Conservation (phyloP, 2,113 vertebrate species). For the Meles meles region DNA sequence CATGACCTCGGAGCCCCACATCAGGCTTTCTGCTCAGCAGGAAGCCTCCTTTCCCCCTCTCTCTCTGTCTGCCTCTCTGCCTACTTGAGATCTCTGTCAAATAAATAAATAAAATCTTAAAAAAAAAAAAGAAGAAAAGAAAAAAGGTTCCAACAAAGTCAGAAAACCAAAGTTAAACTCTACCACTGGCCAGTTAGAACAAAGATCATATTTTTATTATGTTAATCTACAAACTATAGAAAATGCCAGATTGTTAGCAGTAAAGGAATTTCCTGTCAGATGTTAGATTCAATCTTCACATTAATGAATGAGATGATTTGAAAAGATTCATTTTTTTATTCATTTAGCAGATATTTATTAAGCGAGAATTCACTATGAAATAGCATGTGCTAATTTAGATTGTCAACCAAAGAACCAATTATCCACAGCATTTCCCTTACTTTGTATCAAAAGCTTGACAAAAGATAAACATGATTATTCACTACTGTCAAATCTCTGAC, state of each 20-base stretch:
- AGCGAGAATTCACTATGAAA: not conserved
- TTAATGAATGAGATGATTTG: not conserved
- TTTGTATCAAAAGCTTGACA: conserved; percentile 15
- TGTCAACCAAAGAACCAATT: conserved; percentile 20
- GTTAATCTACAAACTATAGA: not conserved
- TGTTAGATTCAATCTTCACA: not conserved
- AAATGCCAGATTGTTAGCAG: not conserved
- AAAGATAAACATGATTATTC: conserved; percentile 28
- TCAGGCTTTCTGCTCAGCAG: no score
- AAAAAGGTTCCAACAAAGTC: not conserved
- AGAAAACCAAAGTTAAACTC: not conserved
- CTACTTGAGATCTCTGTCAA: no score
- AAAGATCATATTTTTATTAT: not conserved
- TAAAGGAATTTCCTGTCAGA: not conserved
- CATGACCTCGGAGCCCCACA: no score
- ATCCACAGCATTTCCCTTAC: not conserved
- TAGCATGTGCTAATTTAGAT: not conserved
- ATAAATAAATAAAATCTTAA: no score
- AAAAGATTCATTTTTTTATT: not conserved
- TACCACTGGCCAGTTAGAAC: not conserved
- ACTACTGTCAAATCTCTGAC: not conserved
- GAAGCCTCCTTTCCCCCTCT: no score
- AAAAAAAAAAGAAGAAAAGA: not conserved
- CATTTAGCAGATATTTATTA: not conserved
- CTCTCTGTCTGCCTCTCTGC: no score